Base-by-base conservation (phyloP, 2,888 invertebrate species). In the Timandra comae region DNA sequence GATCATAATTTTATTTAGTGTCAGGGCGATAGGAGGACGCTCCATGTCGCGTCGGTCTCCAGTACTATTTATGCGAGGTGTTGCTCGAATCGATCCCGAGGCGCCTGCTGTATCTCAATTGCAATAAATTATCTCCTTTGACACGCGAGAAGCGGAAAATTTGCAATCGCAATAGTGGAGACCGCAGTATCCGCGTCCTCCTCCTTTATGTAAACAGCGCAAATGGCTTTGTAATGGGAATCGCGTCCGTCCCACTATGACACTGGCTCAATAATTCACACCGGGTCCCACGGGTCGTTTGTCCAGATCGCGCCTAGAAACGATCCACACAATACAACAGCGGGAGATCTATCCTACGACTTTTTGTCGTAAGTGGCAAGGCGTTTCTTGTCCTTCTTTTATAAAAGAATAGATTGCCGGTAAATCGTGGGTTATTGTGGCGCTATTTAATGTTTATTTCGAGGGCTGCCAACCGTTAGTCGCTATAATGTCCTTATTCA, bases 361-460 rank as follows among this genome's bases (percentile, higher is more conserved):
- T 84, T 82, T 80, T 84, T 84, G 77, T 79, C 66, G 68, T 72
- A 72, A 80, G 82, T 76, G 75, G 75, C 62, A 62, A 81, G 84
- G 79, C 79, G 80, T 80, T 75, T 64, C 76, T 72, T 72, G 71
- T 70, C 63, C 64, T 65, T 54, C 46, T 54, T 62, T 60, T 65
- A 80, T 75, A 82, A 81, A 76, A 75, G 72, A 78, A 77, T 72
- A 82, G 81, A 84, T 85, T 79, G 84, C 75, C 82, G 80, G 81
- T 81, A 81, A 84, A 84, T 84, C 69, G 76, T 67, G 47, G 70
- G 66, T 69, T 73, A 81, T 82, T 85, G 81, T 84, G 70, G 67
- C 52, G 62, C 67, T 73, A 70, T 81, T 79, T 78, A 75, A 79
- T 77, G 62, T 71, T 55, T 64, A 73, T 79, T 64, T 73, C 63